A percentile compares a stretch with the other conserved stretches of the same genome.
Conservation (phyloP, 2,113 vertebrate species). For the Phainopepla nitens region DNA sequence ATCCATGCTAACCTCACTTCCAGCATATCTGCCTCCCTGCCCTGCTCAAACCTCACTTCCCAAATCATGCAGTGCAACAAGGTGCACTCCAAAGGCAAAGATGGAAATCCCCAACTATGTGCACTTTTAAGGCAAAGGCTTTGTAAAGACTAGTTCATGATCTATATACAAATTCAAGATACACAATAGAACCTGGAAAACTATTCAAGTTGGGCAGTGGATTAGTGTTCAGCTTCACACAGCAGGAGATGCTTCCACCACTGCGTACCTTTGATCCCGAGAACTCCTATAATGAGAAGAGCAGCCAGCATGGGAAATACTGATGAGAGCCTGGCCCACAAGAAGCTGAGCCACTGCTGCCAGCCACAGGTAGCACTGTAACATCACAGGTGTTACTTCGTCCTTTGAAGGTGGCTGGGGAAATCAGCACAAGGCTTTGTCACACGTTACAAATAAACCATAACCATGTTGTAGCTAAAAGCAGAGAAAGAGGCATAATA, state of each 20-base stretch:
- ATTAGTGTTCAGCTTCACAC: not conserved
- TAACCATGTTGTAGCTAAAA: not conserved
- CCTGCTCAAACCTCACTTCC: not conserved
- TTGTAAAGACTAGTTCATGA: not conserved
- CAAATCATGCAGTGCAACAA: not conserved
- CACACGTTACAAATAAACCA: not conserved
- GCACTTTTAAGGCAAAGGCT: not conserved
- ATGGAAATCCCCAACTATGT: not conserved
- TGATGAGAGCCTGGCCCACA: not conserved
- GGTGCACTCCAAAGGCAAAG: not conserved
- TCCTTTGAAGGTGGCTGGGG: not conserved
- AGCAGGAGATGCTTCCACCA: not conserved
- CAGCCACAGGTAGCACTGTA: not conserved
- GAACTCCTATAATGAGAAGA: not conserved
- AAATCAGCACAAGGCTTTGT: not conserved
- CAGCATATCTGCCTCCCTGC: accelerated
- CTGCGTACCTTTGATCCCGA: accelerated
- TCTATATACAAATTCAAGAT: not conserved
- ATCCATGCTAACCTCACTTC: not conserved
- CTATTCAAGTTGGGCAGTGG: accelerated
- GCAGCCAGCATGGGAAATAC: not conserved
- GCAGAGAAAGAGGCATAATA: not conserved
- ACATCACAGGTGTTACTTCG: not conserved
- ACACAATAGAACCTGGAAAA: not conserved
- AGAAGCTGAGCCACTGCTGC: not conserved